Base-by-base conservation (phyloP, 2,113 vertebrate genomes). In the Anolis carolinensis region DNA sequence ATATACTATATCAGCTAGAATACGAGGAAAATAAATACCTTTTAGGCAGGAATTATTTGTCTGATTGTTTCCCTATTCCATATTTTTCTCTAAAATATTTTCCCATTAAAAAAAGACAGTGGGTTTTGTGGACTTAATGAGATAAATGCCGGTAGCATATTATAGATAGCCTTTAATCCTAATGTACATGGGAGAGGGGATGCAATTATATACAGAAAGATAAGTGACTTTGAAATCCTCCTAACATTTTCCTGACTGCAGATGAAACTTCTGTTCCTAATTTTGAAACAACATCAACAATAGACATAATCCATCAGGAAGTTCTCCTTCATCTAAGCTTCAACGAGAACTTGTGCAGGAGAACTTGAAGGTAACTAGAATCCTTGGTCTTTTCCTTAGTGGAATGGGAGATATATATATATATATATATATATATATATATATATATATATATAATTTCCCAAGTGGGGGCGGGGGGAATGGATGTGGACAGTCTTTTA, bases 131-230 rank as follows among this genome's bases (percentile, higher is more conserved):
- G 88, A 90, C 89, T 90, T 93, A 91, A 93, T 94, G 90, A 95
- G 92, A 94, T 93, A 62, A 93, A 93, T 89, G 92, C 87, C 91
- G 85, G 92, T 85, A 94, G 92, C 91, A 92, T 89, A 92, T 92
- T 93, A 94, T 81, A 76, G 14, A 77, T 82, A 88, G 90, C 39
- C 84, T 88, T 93, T 94, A 95, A 95, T 95, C 93, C 93, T 91
- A 92, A 94, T 91, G 93, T 88, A 93, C 91, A 88, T 75, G 87
- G 93, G 90, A 91, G 89, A 92, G 90, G 84, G 87, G 92, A 88
- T 87, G 48, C 91, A 94, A 93, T 94, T 94, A 87, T 79, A 84
- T 62, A 44, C 39, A 30, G 83, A 82, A 82, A 91, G 89, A 91
- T 92, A 88, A 92, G 87, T 87, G 93, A 92, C 91, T 91, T 82